Evolutionary conservation across 2,113 vertebrate species (phyloP).

Genomic region (Ginglymostoma cirratum): DNA sequence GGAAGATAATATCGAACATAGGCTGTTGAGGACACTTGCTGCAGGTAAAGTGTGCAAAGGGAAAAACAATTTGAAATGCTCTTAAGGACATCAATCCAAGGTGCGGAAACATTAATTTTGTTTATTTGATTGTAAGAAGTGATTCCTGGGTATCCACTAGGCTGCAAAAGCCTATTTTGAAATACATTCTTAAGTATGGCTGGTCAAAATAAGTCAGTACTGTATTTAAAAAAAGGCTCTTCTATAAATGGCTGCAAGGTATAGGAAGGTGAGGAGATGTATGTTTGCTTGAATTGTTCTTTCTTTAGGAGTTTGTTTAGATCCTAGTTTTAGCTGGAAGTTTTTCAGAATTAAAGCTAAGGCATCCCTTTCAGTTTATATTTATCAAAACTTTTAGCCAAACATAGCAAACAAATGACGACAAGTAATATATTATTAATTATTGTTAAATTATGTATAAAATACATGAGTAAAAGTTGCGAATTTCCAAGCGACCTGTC

Average conservation of each 20-base stretch:
- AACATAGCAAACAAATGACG: not conserved
- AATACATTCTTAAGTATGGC: not conserved
- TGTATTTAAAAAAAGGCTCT: not conserved
- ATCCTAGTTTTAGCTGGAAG: not conserved
- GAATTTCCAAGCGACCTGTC: not conserved
- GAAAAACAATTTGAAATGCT: not conserved
- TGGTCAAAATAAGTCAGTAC: not conserved
- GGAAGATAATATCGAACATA: constrained; percentile 64
- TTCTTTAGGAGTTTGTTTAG: not conserved
- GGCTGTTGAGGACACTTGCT: constrained; percentile 73
- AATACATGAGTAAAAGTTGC: not conserved
- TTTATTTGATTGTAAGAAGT: not conserved
- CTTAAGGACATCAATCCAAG: not conserved
- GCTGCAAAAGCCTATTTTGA: not conserved
- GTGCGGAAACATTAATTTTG: not conserved
- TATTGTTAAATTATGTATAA: not conserved
- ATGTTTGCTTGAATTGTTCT: not conserved
- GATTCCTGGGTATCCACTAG: not conserved
- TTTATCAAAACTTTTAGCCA: not conserved
- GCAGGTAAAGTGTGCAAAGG: constrained; percentile 60
- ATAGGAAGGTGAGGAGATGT: not conserved
- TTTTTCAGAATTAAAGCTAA: no score
- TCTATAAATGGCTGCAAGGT: not conserved
- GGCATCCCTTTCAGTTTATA: not conserved
- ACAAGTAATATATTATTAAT: not conserved